Evolutionary conservation across 1,140 invertebrate species (phyloP), one percentile per base, ranked within the genome.

Genomic region (Pseudomyrmex pallidus): DNA sequence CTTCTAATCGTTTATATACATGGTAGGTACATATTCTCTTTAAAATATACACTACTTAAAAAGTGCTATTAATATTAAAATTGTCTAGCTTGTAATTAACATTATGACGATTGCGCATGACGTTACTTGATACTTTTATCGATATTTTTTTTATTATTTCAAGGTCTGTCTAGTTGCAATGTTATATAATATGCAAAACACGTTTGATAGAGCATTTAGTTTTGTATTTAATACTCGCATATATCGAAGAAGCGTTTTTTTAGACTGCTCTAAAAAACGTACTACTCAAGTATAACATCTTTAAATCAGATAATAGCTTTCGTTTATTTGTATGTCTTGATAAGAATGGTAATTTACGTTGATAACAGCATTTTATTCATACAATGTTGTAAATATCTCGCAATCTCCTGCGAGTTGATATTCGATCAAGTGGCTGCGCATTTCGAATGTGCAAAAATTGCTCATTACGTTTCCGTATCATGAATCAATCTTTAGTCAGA

Each of bases 21-120:
- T 59, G 76, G 76, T 80, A 80, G 66, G 76, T 80, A 80, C 3
- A 25, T 12, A 20, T 20, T 70, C 13, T 68, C 17, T 46, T 44
- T 17, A 48, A 57, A 66, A 15, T 20, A 15, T 35, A 12, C 17
- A 25, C 15, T 62, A 35, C 57, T 54, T n/a, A 50, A 46, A 66
- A 67, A 54, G 3, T 50, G 44, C 9, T 46, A 56, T n/a, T 78
- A 68, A 0, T 22, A 12, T 0, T 64, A 67, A 57, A 46, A 9
- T 54, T 50, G 13, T 2, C 44, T 70, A 46, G 48, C 48, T 78
- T 2, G 13, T 57, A 68, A 70, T 48, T 48, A 68, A 25, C 25
- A 25, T 25, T 25, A 25, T 25, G 25, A 25, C 0, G 25, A 25
- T 25, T 25, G 25, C 25, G 0, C 0, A 25, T 25, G 25, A 25